Conservation (phyloP, 2,888 invertebrate genomes). For the Chorisops tibialis region DNA sequence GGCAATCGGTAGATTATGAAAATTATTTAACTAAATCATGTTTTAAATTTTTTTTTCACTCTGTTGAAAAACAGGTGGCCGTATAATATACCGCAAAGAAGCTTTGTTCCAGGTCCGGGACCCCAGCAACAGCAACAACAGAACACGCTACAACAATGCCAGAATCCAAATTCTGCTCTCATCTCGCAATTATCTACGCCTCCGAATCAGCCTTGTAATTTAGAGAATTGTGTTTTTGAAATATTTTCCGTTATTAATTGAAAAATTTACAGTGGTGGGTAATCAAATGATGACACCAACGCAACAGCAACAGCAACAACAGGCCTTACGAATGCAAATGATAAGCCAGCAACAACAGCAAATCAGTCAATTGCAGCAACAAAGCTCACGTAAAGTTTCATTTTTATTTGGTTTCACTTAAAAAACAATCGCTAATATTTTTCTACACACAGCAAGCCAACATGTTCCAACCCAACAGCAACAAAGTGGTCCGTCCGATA, state of each 20-base stretch:
- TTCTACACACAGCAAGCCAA: slow-evolving; percentile 25
- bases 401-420: background rate
- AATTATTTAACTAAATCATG: too few species aligned
- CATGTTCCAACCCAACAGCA: slow-evolving; percentile 32
- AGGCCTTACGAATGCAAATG: slow-evolving; percentile 46
- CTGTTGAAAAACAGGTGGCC: slow-evolving; percentile 9
- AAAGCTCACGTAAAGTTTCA: slow-evolving; percentile 41
- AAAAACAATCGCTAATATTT: background rate
- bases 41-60: background rate
- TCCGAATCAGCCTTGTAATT: slow-evolving; percentile 43
- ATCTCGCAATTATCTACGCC: slow-evolving; percentile 65
- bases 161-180: slow-evolving; percentile 55
- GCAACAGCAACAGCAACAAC: slow-evolving; percentile 43
- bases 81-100: slow-evolving; percentile 36
- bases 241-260: background rate
- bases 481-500: slow-evolving; percentile 34
- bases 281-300: slow-evolving; percentile 35
- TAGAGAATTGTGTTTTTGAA: background rate
- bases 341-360: slow-evolving; percentile 44
- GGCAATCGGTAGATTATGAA: slow-evolving; percentile 37
- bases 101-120: slow-evolving; percentile 44
- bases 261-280: slow-evolving; percentile 21
- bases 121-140: slow-evolving; percentile 39
- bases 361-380: slow-evolving; percentile 38
- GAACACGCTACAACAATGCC: slow-evolving; percentile 35